Conservation (phyloP, 2,888 invertebrate species). For the Hedya salicella region DNA sequence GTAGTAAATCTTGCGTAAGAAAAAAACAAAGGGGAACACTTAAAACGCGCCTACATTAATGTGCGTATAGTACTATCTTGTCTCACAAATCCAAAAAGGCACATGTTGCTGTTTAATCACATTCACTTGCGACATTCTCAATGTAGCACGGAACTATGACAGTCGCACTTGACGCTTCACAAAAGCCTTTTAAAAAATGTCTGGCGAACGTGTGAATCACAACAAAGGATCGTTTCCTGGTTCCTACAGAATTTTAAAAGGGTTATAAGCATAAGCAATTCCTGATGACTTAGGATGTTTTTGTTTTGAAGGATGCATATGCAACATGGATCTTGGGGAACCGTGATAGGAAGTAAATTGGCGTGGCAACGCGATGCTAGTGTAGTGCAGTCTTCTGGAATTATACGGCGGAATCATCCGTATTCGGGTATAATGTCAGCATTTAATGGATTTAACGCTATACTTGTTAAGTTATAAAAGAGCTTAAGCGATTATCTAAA, state of each 20-base stretch:
- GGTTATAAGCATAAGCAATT: slow-evolving; percentile 20
- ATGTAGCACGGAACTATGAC: slow-evolving; percentile 46
- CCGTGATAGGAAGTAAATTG: neutral
- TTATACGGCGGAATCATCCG: slow-evolving; percentile 5
- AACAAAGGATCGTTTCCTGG: slow-evolving; percentile 63
- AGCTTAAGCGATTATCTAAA: neutral
- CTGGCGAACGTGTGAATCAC: slow-evolving; percentile 72
- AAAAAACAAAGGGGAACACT: slow-evolving; percentile 46
- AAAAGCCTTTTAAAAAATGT: slow-evolving; percentile 79
- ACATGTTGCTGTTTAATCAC: neutral
- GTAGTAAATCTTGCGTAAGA: slow-evolving; percentile 29
- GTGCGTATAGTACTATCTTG: slow-evolving; percentile 18
- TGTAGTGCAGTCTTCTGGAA: neutral
- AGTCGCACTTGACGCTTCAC: slow-evolving; percentile 68
- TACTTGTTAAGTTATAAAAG: neutral
- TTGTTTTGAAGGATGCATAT: neutral
- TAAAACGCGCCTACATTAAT: slow-evolving; percentile 41
- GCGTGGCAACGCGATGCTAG: neutral
- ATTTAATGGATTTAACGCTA: neutral
- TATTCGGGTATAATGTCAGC: slow-evolving; percentile 13
- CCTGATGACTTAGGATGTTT: slow-evolving; percentile 10
- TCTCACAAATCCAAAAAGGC: neutral
- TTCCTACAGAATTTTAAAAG: slow-evolving; percentile 15
- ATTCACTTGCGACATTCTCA: slow-evolving; percentile 4
- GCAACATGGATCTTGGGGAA: slow-evolving; percentile 9